Base-by-base conservation (phyloP, 2,888 invertebrate genomes). In the Diachrysia chrysitis region DNA sequence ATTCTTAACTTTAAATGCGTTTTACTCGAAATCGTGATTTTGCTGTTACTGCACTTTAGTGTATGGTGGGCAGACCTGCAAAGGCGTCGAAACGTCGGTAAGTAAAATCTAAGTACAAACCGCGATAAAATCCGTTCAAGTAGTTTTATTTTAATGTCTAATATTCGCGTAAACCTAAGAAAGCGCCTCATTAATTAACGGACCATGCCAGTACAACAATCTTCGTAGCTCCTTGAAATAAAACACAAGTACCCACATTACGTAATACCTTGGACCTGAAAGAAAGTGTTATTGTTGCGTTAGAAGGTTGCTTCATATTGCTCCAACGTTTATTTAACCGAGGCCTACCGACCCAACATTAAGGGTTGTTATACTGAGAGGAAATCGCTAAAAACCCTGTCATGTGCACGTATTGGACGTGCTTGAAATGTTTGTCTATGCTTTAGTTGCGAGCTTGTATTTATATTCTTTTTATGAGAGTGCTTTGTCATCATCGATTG, bases 371-470 rank as follows among this genome's bases (percentile, higher is more conserved):
- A 72, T 57, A 57, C 51, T 55, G 66, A 57, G 46, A 71, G 73
- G 68, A 78, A 58, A 69, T 48, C 69, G 55, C 72, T 78, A 82
- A 79, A 78, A 80, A 82, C 73, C 69, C 59, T 80, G 82, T 78
- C 82, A 78, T 82, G 62, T 59, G 63, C 75, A 80, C 58, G 63
- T 56, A 69, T 72, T 58, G 53, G 37, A 63, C 35, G 51, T 58
- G 25, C 51, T 64, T 63, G 35, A 51, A 61, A 61, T 79, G 71
- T 72, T 73, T 70, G 55, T 60, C 14, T 37, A 67, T 68, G 35
- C 59, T 73, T 58, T 32, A 60, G 54, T 48, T 54, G 48, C 32
- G 25, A 19, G 46, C 25, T 9, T 16, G 35, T 32, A 29, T 17
- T 55, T 63, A 25, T 69, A 29, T 65, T 42, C 12, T 51, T 54